phyloP scores from a whole-genome alignment of 2,113 vertebrate genomes.

The Poecile atricapillus region DNA sequence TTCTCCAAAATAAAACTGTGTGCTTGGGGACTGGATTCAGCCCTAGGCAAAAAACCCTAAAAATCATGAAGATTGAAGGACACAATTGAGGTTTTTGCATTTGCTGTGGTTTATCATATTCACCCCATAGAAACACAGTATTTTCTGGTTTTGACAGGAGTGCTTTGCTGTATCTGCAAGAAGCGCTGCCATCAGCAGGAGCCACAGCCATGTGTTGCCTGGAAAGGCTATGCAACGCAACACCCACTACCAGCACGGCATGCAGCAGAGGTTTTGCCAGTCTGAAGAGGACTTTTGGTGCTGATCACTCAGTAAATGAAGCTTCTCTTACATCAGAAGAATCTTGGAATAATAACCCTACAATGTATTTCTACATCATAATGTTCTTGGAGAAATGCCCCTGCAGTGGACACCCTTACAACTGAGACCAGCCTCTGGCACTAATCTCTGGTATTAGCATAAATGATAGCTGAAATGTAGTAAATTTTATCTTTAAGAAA shows the following conservation, averaged over 20 bases:
- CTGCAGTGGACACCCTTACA: not conserved
- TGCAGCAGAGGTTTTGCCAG: not conserved
- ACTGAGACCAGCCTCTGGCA: not conserved
- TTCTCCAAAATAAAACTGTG: not conserved
- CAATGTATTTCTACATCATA: not conserved
- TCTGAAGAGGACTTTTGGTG: not conserved
- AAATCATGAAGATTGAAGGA: not conserved
- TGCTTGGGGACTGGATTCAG: accelerated
- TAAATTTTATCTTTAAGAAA: not conserved
- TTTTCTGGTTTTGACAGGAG: not conserved
- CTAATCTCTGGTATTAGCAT: not conserved
- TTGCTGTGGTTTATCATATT: not conserved
- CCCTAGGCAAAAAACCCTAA: not conserved
- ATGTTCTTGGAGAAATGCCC: not conserved
- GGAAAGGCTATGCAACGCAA: not conserved
- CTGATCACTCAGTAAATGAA: not conserved
- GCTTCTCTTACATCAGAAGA: not conserved
- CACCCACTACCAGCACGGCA: not conserved
- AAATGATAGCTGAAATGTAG: not conserved
- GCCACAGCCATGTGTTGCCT: not conserved
- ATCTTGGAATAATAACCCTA: not conserved
- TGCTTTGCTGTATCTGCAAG: not conserved
- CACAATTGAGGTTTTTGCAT: not conserved
- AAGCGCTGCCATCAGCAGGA: not conserved
- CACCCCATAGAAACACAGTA: not conserved